Evolutionary conservation across 2,797 vertebrate genomes (phyloP).

Genomic region (Pangasius larnaudii): DNA sequence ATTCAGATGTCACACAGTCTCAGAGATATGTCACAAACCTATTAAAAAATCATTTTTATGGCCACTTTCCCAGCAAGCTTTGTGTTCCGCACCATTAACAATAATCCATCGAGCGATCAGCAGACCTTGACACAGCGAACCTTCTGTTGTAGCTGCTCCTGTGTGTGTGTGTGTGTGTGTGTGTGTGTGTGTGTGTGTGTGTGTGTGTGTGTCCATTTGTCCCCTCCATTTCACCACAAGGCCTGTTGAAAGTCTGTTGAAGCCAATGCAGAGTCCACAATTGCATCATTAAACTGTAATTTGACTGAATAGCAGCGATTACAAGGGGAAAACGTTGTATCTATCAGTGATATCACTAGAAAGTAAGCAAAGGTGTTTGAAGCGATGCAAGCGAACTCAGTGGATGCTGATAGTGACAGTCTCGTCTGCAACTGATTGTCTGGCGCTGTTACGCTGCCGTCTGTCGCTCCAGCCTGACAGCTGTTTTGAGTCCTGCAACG

Average conservation of each 20-base stretch:
- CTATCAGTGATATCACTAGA: background rate
- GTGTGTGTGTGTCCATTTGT: conserved; percentile 12
- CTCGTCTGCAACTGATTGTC: conserved; percentile 26
- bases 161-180: conserved; percentile 28
- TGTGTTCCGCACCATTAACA: conserved; percentile 68
- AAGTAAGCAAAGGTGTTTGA: background rate
- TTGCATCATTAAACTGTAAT: conserved; percentile 34
- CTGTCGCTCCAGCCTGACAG: conserved; percentile 30
- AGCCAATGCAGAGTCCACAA: background rate
- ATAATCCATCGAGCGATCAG: conserved; percentile 54
- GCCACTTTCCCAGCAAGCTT: conserved; percentile 60
- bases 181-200: conserved; percentile 12
- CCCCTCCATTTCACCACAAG: conserved; percentile 16
- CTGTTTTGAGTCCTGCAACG: conserved; percentile 36
- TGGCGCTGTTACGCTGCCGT: background rate
- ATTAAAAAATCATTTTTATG: conserved; percentile 77
- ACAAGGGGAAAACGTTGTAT: background rate
- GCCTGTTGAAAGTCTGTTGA: conserved; percentile 3
- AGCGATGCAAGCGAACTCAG: background rate
- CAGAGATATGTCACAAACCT: conserved; percentile 64
- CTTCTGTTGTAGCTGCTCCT: conserved; percentile 52
- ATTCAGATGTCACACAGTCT: conserved; percentile 29
- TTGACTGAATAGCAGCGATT: conserved; percentile 18
- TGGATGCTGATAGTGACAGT: background rate
- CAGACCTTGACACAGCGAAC: conserved; percentile 32